Percentiles rank a stretch among this genome's conserved stretches.
These are phyloP conservation scores for Etheostoma spectabile DNA, from an alignment of 2,113 vertebrate genomes.

Conservation along the genomic window DNA sequence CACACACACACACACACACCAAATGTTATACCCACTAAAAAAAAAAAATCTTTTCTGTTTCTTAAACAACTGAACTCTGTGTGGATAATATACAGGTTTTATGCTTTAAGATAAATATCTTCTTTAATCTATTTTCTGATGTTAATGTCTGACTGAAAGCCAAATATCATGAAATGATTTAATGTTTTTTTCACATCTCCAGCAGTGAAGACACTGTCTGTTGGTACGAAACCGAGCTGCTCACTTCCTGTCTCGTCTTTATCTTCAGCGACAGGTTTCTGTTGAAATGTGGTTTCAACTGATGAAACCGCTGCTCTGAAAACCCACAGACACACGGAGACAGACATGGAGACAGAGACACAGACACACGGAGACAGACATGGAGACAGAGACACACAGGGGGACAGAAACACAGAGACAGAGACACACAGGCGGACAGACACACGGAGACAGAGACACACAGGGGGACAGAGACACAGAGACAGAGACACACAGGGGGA, in stretches of 20 bases:
- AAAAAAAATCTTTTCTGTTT: too few species aligned
- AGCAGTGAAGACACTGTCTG: background rate
- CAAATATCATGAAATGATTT: background rate
- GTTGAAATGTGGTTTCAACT: constrained; percentile 71
- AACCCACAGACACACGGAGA: background rate
- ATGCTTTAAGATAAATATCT: background rate
- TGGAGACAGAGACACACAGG: fast-evolving
- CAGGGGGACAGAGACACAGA: too few species aligned
- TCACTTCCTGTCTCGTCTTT: constrained; percentile 30
- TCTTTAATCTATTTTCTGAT: background rate
- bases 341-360: fast-evolving
- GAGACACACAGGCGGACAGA: too few species aligned
- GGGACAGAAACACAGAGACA: too few species aligned
- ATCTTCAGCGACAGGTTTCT: constrained; percentile 48
- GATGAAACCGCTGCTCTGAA: constrained; percentile 29
- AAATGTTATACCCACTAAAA: too few species aligned
- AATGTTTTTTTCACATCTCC: background rate
- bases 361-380: too few species aligned
- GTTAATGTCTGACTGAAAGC: background rate
- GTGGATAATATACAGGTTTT: too few species aligned
- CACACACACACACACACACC: too few species aligned
- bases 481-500: too few species aligned
- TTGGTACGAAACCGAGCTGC: background rate
- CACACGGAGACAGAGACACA: too few species aligned
- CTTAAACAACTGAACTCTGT: too few species aligned